These are phyloP conservation scores for Teleogryllus occipitalis DNA, from an alignment of 1,140 invertebrate species.

Conservation along the genomic window DNA sequence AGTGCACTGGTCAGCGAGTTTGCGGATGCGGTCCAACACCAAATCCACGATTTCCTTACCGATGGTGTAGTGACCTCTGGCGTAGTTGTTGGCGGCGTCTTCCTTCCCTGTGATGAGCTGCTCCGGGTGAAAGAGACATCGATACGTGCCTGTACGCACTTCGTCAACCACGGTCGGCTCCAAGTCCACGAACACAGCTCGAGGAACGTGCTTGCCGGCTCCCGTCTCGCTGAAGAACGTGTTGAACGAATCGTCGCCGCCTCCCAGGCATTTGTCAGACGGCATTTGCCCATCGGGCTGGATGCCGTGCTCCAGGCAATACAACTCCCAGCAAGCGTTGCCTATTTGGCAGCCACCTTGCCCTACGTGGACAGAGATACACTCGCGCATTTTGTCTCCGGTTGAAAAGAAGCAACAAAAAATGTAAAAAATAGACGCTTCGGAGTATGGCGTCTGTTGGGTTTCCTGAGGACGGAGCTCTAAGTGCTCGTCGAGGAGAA, in stretches of 20 bases:
- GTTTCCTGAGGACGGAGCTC: too few species aligned
- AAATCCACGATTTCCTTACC: conserved; percentile 68
- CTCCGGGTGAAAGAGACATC: conserved; percentile 51
- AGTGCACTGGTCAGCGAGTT: conserved; percentile 71
- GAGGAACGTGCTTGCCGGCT: conserved; percentile 74
- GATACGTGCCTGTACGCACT: conserved; percentile 47
- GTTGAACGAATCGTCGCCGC: conserved; percentile 75
- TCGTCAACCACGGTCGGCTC: conserved; percentile 69
- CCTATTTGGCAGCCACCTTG: conserved; percentile 87
- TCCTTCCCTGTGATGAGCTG: conserved; percentile 57
- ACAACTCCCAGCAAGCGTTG: conserved; percentile 78
- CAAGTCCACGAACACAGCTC: conserved; percentile 55
- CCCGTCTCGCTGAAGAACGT: conserved; percentile 87
- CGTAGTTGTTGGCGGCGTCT: conserved; percentile 72
- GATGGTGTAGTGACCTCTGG: conserved; percentile 70
- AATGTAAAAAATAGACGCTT: too few species aligned
- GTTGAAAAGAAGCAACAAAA: too few species aligned
- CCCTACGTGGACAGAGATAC: conserved; percentile 78
- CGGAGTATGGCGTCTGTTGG: too few species aligned
- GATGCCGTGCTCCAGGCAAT: conserved; percentile 84
- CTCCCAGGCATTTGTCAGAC: conserved; percentile 51
- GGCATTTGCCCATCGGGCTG: conserved; percentile 76
- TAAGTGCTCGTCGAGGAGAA: too few species aligned
- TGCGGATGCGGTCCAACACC: conserved; percentile 59
- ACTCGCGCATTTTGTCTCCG: conserved; percentile 53